phyloP scores from a whole-genome alignment of 2,797 vertebrate species.

The Siniperca obscura region DNA sequence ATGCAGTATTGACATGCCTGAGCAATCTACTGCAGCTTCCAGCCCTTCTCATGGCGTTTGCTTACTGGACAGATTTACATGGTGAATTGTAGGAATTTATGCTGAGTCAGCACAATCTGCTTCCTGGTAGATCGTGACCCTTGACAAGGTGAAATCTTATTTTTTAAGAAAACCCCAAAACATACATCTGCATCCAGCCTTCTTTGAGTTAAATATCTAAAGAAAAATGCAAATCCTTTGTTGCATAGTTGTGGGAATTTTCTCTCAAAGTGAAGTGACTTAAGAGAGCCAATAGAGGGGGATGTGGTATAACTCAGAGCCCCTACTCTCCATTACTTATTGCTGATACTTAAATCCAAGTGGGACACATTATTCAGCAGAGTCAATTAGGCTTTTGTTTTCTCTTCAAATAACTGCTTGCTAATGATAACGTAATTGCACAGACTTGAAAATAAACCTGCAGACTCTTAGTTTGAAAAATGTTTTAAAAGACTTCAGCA shows the following conservation, averaged over 20 bases:
- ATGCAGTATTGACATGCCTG: constrained; percentile 16
- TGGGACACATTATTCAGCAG: constrained; percentile 39
- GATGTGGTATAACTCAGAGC: constrained; percentile 55
- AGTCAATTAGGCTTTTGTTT: constrained; percentile 24
- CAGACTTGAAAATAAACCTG: constrained; percentile 18
- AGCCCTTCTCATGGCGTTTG: neutral
- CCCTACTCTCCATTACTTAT: neutral
- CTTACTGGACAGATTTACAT: constrained; percentile 41
- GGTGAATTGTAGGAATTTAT: neutral
- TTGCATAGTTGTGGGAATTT: neutral
- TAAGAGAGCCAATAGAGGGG: constrained; percentile 63
- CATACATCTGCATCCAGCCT: neutral
- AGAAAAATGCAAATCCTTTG: constrained; percentile 5
- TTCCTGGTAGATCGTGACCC: neutral
- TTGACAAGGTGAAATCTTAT: constrained; percentile 14
- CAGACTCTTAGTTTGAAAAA: neutral
- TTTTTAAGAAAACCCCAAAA: neutral
- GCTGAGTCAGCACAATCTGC: constrained; percentile 31
- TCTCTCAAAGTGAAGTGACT: constrained; percentile 28
- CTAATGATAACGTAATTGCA: constrained; percentile 21
- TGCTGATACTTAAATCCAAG: constrained; percentile 27
- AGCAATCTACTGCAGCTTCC: neutral
- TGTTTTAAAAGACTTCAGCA: neutral
- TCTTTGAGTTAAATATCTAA: neutral
- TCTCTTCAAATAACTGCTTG: constrained; percentile 18